Base-by-base conservation (phyloP, 2,888 invertebrate species). In the Drosophila flavopinicola region DNA sequence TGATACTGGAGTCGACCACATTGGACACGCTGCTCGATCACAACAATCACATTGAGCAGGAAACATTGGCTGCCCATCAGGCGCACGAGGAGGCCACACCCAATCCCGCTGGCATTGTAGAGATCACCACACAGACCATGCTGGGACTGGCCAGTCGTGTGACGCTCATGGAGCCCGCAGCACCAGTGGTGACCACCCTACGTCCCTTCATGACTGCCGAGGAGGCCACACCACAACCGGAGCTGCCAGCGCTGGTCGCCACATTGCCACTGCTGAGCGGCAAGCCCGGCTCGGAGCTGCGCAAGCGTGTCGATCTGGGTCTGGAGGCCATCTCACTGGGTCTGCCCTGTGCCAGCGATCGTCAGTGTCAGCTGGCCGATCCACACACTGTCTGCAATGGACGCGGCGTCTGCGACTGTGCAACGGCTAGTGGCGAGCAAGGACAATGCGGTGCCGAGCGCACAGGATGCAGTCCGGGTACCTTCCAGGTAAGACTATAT, bases 361-460 rank as follows among this genome's bases (percentile, higher is more conserved):
- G 94, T 27, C 96, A 97, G 91, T 97, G 97, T 87, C 94, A 94
- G 82, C 92, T 94, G 76, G 94, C 96, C 6, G 97, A 97, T 92
- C 93, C 95, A 0, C 92, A 94, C 88, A 95, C 97, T 0, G 92
- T 94, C 54, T 97, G 97, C 89, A 91, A 92, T 93, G 48, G 68
- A 23, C 79, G 78, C 1, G 89, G 90, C 11, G 89, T 93, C 56
- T 97, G 97, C 88, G 96, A 97, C 87, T 97, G 97, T 88, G 94
- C 94, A 67, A 92, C 92, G 15, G 93, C 94, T 39, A 92, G 92
- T 11, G 91, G 92, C 27, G 92, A 92, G 20, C 94, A 94, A 11
- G 61, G 54, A n/a, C 80, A 76, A 44, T 97, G 97, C 90, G 93
- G 94, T 13, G 95, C 96, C 0, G 92, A 93, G 42, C 94, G 93